Evolutionary conservation across 2,797 vertebrate genomes (phyloP).

Genomic region (Rhynchonycteris naso): DNA sequence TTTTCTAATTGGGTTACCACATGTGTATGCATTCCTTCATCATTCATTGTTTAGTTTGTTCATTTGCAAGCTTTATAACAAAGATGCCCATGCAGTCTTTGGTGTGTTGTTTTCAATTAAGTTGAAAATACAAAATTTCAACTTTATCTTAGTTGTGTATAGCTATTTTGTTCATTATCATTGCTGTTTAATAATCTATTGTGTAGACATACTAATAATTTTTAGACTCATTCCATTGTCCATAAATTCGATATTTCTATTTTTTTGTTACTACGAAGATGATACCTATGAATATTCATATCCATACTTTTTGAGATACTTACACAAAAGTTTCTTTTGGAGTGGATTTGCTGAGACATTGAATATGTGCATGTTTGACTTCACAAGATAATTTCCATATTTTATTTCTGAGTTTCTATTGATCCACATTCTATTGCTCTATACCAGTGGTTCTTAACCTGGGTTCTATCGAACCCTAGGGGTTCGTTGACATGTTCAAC

Average conservation of each 20-base stretch:
- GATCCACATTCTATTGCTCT: background rate
- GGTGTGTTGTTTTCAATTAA: background rate
- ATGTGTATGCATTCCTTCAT: background rate
- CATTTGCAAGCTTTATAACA: conserved; percentile 40
- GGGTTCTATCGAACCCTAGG: no score
- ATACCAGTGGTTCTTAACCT: no score
- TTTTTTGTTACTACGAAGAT: background rate
- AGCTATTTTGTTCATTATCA: background rate
- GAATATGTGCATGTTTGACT: background rate
- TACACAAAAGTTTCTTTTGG: background rate
- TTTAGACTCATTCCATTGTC: background rate
- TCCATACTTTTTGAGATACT: conserved; percentile 12
- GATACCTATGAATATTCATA: background rate
- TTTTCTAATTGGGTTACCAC: background rate
- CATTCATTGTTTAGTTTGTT: background rate
- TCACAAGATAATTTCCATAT: conserved; percentile 24
- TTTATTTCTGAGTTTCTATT: background rate
- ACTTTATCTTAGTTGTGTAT: background rate
- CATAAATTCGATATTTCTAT: background rate
- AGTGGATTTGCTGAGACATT: background rate
- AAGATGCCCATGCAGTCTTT: background rate
- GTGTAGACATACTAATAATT: background rate
- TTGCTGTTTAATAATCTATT: background rate
- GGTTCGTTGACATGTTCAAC: background rate
- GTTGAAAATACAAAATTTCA: background rate